Evolutionary conservation across 2,113 vertebrate species (phyloP), one percentile per base, ranked within the genome.

Genomic region (Falcunculus frontatus): DNA sequence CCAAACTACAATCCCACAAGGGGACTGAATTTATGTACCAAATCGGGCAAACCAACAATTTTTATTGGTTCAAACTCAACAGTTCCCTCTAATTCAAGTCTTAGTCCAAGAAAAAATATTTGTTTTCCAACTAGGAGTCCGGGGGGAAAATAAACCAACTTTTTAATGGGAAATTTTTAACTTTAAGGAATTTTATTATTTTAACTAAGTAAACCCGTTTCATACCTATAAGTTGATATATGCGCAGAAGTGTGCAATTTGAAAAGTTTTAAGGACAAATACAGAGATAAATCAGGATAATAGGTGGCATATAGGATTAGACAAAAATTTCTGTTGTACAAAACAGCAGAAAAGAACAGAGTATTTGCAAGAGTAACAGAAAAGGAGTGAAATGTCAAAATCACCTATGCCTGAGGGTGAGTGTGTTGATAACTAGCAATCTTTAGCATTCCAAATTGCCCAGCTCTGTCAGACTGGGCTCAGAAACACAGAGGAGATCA

Each of bases 391-490:
- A 65, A 42, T 6, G 16, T 32, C 39, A 84, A 12, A 18, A 53
- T 42, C 22, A n/a, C 7, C n/a, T 37, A 16, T 2, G 4, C 30
- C 30, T 64, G 35, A 88, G 39, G n/a, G 22, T 39, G 4, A 86
- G 6, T 1, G 0, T 64, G 27, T 16, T 5, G 16, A 29, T 18
- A 46, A 21, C 16, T 18, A 23, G 1, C 11, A 79, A 53, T 13
- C 7, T 23, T 35, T 13, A 63, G 53, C 12, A 55, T 32, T 55
- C 69, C 35, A 39, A 53, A 19, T 15, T 13, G 5, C 21, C 13
- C 70, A 56, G n/a, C 25, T 82, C 23, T 19, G 17, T 35, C 41
- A 64, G 27, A 12, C 4, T 10, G 5, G 19, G 8, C 33, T 50
- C 62, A 83, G 18, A 89, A 84, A 75, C 26, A 53, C n/a, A 41